A percentile compares a stretch with the other conserved stretches of the same genome.
Conservation (phyloP, 2,797 vertebrate species). For the Manis crassicaudata region DNA sequence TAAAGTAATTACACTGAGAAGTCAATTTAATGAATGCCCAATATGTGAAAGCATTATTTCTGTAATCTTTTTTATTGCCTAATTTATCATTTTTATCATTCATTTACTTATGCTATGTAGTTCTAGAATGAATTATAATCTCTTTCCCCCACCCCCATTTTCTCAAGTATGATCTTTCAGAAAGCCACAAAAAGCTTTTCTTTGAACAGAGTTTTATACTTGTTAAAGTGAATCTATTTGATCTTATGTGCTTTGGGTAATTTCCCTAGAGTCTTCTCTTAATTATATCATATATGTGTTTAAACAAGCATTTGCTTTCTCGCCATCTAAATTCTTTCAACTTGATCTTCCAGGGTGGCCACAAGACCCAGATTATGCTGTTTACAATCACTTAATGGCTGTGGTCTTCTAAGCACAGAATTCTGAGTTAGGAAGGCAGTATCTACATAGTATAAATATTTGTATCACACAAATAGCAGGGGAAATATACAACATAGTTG, state of each 20-base stretch:
- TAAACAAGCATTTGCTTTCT: conserved; percentile 61
- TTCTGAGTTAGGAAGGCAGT: neutral
- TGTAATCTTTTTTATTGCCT: conserved; percentile 86
- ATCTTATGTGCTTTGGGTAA: conserved; percentile 40
- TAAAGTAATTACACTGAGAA: conserved; percentile 87
- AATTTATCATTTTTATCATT: conserved; percentile 89
- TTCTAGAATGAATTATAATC: conserved; percentile 84
- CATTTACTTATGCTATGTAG: conserved; percentile 87
- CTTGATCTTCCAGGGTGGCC: conserved; percentile 8
- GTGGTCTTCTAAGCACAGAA: conserved; percentile 41
- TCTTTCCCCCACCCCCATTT: conserved; percentile 63
- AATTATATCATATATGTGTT: conserved; percentile 66
- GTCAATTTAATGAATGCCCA: conserved; percentile 88
- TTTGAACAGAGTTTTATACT: conserved; percentile 66
- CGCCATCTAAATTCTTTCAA: neutral
- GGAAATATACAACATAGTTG: neutral
- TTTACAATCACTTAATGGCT: neutral
- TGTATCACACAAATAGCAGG: neutral
- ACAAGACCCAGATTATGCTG: neutral
- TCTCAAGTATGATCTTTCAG: conserved; percentile 71
- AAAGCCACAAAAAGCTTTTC: conserved; percentile 68
- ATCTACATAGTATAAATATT: conserved; percentile 9
- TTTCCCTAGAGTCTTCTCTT: conserved; percentile 22
- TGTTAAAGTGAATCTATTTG: conserved; percentile 58
- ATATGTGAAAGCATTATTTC: conserved; percentile 87